Conservation (phyloP, 2,888 invertebrate species). For the Mythimna impura region DNA sequence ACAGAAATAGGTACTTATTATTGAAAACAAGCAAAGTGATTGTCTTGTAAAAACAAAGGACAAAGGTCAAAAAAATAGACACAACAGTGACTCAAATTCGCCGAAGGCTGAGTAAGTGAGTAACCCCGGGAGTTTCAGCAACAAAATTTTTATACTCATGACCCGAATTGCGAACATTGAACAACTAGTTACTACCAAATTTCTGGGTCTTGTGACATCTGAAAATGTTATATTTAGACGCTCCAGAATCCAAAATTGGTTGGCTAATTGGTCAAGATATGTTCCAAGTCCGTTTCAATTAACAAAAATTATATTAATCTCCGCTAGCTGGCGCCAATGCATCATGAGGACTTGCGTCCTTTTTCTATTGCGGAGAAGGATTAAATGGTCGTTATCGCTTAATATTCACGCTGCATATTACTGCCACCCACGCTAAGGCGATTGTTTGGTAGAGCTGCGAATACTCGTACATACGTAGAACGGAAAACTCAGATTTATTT, state of each 20-base stretch:
- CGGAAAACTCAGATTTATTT: conserved; percentile 55
- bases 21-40: conserved; percentile 12
- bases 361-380: conserved; percentile 41
- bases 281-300: conserved; percentile 83
- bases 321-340: conserved; percentile 80
- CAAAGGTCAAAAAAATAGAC: conserved; percentile 44
- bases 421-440: conserved; percentile 54
- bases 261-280: conserved; percentile 79
- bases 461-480: conserved; percentile 19
- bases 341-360: conserved; percentile 58
- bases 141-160: conserved; percentile 41
- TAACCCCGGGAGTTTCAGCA: conserved; percentile 22
- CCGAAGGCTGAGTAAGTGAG: conserved; percentile 34
- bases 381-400: conserved; percentile 55
- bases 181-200: conserved; percentile 57
- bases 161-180: conserved; percentile 53
- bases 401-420: conserved; percentile 58
- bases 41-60: conserved; percentile 23
- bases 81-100: conserved; percentile 47
- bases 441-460: conserved; percentile 29
- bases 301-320: conserved; percentile 86
- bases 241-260: conserved; percentile 81
- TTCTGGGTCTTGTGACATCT: conserved; percentile 65
- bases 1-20: conserved; percentile 3
- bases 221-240: conserved; percentile 80